A percentile compares a stretch with the other conserved stretches of the same genome.
phyloP scores from a whole-genome alignment of 2,797 vertebrate genomes.

The Heliangelus exortis region DNA sequence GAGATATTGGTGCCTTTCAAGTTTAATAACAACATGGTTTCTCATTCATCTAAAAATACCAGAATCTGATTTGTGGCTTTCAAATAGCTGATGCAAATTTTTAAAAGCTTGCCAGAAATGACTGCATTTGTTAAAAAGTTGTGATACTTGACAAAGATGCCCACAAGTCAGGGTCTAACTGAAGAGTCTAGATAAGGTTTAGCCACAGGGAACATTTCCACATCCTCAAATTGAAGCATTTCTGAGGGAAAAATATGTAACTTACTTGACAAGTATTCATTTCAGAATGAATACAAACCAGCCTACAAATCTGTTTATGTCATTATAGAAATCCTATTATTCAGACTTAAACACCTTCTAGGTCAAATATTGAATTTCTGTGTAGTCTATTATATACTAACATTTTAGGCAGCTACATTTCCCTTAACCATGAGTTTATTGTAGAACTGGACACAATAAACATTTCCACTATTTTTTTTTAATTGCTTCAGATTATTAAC shows the following conservation, averaged over 20 bases:
- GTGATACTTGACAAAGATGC: neutral
- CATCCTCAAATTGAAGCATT: neutral
- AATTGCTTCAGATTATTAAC: conserved; percentile 28
- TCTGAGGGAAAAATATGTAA: neutral
- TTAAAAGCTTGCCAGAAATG: conserved; percentile 52
- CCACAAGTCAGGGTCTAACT: neutral
- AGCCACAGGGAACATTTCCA: neutral
- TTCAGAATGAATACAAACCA: neutral
- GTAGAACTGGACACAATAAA: neutral
- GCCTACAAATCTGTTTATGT: neutral
- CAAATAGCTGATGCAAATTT: conserved; percentile 43
- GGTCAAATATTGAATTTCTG: conserved; percentile 30
- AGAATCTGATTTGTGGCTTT: conserved; percentile 57
- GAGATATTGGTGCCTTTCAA: conserved; percentile 22
- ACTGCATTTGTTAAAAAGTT: conserved; percentile 41
- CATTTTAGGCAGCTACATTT: conserved; percentile 15
- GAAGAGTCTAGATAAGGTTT: neutral
- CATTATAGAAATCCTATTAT: neutral
- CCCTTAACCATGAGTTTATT: neutral
- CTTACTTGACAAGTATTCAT: neutral
- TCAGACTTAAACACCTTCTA: neutral
- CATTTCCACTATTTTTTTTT: neutral
- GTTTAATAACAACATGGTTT: conserved; percentile 62
- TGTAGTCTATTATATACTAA: neutral
- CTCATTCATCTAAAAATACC: conserved; percentile 57